Percentiles rank a stretch among this genome's conserved stretches.
Evolutionary conservation across 2,113 vertebrate species (phyloP).

Genomic region (Ailurus styani): DNA sequence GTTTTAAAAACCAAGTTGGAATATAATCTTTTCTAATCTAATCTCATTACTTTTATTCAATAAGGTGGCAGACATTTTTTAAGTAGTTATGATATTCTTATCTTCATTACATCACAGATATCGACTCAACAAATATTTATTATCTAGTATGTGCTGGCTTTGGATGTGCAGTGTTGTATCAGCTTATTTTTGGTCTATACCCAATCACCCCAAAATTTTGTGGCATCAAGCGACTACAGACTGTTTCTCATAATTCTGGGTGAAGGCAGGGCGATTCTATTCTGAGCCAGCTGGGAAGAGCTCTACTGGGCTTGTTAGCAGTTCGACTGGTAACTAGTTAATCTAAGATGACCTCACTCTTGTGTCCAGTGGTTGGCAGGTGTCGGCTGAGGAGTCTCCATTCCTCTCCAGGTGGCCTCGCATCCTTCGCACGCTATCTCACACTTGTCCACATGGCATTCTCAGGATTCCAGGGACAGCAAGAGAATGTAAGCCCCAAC

Average conservation of each 20-base stretch:
- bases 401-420: background rate
- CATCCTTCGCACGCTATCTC: background rate
- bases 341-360: background rate
- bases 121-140: constrained; percentile 25
- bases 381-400: background rate
- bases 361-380: background rate
- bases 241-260: background rate
- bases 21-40: background rate
- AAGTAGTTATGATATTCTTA: constrained; percentile 29
- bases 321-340: background rate
- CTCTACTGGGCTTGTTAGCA: background rate
- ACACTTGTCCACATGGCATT: background rate
- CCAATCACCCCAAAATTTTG: background rate
- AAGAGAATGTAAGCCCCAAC: background rate
- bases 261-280: background rate
- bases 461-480: background rate
- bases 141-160: background rate
- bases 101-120: constrained; percentile 49
- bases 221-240: background rate
- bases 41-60: background rate
- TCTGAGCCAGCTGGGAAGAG: background rate
- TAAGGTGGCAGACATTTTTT: background rate
- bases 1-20: background rate
- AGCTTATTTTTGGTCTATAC: background rate
- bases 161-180: background rate